phyloP scores from a whole-genome alignment of 2,797 vertebrate genomes.

The Eulemur albifrons region DNA sequence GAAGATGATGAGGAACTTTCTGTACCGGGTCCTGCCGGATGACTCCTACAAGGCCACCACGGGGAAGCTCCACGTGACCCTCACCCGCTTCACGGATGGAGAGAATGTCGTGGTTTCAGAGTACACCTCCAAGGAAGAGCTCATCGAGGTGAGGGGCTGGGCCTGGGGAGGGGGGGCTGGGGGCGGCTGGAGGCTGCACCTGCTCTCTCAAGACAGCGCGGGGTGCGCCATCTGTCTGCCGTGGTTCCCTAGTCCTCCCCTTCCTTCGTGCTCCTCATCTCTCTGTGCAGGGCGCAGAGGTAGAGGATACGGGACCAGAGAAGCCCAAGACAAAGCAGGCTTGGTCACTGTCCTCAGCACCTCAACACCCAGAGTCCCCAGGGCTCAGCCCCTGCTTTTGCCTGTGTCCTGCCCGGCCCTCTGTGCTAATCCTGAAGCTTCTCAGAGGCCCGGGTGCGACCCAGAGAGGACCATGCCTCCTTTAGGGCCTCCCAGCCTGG shows the following conservation, averaged over 20 bases:
- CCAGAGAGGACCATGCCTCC: background rate
- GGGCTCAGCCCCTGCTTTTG: background rate
- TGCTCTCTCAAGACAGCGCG: background rate
- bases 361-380: too few species aligned
- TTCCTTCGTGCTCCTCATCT: background rate
- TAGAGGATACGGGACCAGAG: background rate
- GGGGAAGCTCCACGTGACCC: slow-evolving; percentile 87
- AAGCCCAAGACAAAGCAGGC: background rate
- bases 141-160: slow-evolving; percentile 86
- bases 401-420: background rate
- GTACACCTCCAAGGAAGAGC: slow-evolving; percentile 90
- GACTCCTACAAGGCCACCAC: slow-evolving; percentile 89
- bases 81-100: slow-evolving; percentile 88
- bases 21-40: slow-evolving; percentile 84
- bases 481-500: background rate
- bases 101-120: slow-evolving; percentile 88
- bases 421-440: background rate
- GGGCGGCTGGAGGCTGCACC: background rate
- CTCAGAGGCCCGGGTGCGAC: background rate
- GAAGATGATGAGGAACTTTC: slow-evolving; percentile 81
- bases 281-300: background rate
- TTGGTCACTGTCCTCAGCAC: too few species aligned
- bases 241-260: background rate
- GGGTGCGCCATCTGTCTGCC: background rate
- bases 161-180: background rate